Evolutionary conservation across 2,888 invertebrate genomes (phyloP), one percentile per base, ranked within the genome.

Genomic region (Hypselothyrea guttata): DNA sequence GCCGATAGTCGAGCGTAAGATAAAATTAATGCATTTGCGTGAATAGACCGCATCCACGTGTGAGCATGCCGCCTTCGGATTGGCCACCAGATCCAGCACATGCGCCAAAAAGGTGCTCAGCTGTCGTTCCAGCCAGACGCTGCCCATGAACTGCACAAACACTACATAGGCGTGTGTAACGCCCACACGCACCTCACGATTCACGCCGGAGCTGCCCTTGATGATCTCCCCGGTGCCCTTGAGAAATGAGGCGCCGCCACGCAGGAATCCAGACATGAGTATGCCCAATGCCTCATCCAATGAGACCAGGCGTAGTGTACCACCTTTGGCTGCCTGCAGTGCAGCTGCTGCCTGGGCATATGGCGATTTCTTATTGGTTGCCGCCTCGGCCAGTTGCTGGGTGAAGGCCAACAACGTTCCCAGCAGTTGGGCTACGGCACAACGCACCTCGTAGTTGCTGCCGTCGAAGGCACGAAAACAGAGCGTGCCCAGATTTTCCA

Each of bases 11-110:
- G 96, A 95, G 44, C 98, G 93, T 52, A 99, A 91, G 72, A 99
- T 97, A 89, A 98, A 99, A 88, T 96, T 96, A 61, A 99, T 96
- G 89, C 99, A 99, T 90, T 98, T 98, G 74, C 99, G 93, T 0
- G 98, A 98, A 89, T 98, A 98, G 1, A 99, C 98, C 9, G 98
- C 98, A 90, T 99, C 98, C 0, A 98, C 98, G 87, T 99, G 99
- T 0, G 97, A 97, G 9, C 96, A 96, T 0, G 97, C 97, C 0
- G 98, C 97, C 90, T 97, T 97, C 0, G 98, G 98, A 91, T 97
- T 98, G 0, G 97, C 97, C 15, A 98, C 97, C 69, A 99, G 91
- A 84, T 98, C 97, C 45, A 99, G 90, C 3, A 99, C 93, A 88
- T 99, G 98, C 7, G 93, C 93, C n/a, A 98, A 91, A 78, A 98